A percentile compares a stretch with the other conserved stretches of the same genome.
These are phyloP conservation scores for Agrypnus murinus DNA, from an alignment of 2,888 invertebrate species.

Conservation along the genomic window DNA sequence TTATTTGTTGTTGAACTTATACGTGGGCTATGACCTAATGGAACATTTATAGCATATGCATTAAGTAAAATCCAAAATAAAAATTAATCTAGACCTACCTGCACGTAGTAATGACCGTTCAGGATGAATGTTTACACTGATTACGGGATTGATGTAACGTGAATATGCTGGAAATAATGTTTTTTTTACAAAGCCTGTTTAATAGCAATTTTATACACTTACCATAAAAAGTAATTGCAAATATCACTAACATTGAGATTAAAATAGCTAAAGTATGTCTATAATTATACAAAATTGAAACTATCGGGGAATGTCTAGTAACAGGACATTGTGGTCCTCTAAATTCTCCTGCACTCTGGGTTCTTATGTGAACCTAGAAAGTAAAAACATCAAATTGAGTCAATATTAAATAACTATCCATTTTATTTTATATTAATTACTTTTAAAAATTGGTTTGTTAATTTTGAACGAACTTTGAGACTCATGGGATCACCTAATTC, in stretches of 20 bases:
- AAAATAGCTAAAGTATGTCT: slow-evolving; percentile 56
- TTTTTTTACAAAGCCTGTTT: slow-evolving; percentile 30
- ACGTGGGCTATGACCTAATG: background rate
- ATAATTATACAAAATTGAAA: slow-evolving; percentile 56
- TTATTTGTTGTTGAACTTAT: background rate
- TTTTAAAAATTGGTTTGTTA: slow-evolving; percentile 65
- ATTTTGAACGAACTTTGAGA: slow-evolving; percentile 62
- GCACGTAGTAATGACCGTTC: slow-evolving; percentile 48
- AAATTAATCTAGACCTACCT: too few species aligned
- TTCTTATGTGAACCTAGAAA: slow-evolving; percentile 53
- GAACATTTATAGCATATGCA: too few species aligned
- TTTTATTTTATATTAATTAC: slow-evolving; percentile 55
- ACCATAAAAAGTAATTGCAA: slow-evolving; percentile 68
- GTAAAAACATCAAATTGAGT: slow-evolving; percentile 1
- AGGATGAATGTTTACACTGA: slow-evolving; percentile 65
- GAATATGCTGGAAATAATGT: slow-evolving; percentile 67
- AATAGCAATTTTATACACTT: slow-evolving; percentile 46
- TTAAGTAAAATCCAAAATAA: too few species aligned
- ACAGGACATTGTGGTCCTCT: slow-evolving; percentile 44
- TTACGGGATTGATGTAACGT: slow-evolving; percentile 67
- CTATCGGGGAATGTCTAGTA: slow-evolving; percentile 52
- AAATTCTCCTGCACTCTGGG: slow-evolving; percentile 52
- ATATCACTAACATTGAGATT: slow-evolving; percentile 63
- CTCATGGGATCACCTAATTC: slow-evolving; percentile 66
- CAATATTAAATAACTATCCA: background rate